These are phyloP conservation scores for Teleopsis dalmanni DNA, from an alignment of 1,140 invertebrate genomes.

Conservation along the genomic window DNA sequence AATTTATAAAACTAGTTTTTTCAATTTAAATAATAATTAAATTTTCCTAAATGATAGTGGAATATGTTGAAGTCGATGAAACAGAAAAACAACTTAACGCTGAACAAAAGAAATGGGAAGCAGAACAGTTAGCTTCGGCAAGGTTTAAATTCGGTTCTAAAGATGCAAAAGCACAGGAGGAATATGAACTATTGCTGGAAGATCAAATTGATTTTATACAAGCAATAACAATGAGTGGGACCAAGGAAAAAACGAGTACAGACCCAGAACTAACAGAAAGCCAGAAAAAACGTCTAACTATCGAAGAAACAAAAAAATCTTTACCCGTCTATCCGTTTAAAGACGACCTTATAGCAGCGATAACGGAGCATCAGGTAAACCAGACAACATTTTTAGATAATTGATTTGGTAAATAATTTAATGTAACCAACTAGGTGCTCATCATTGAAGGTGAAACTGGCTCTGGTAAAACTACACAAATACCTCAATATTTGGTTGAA, in stretches of 20 bases:
- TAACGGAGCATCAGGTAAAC: slow-evolving; percentile 77
- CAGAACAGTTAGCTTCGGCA: slow-evolving; percentile 92
- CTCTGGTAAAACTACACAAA: slow-evolving; percentile 97
- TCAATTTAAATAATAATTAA: background rate
- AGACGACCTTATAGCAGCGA: slow-evolving; percentile 80
- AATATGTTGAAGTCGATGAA: slow-evolving; percentile 85
- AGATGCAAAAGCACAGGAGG: slow-evolving; percentile 58
- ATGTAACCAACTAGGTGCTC: slow-evolving; percentile 50
- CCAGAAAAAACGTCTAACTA: slow-evolving; percentile 70
- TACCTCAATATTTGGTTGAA: slow-evolving; percentile 94
- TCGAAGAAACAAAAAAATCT: slow-evolving; percentile 88
- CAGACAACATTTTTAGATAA: background rate
- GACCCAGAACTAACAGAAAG: slow-evolving; percentile 56
- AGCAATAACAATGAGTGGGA: slow-evolving; percentile 83
- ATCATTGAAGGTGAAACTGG: slow-evolving; percentile 99
- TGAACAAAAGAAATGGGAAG: slow-evolving; percentile 97
- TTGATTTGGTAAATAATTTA: background rate
- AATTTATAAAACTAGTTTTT: background rate
- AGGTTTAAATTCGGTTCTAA: slow-evolving; percentile 89
- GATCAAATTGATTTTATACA: slow-evolving; percentile 98
- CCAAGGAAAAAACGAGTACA: slow-evolving; percentile 52
- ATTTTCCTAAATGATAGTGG: slow-evolving; percentile 45
- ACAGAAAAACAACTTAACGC: slow-evolving; percentile 78
- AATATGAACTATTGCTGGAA: slow-evolving; percentile 90
- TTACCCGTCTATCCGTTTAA: slow-evolving; percentile 92